Evolutionary conservation across 1,140 invertebrate species (phyloP).

Genomic region (Tribolium castaneum): DNA sequence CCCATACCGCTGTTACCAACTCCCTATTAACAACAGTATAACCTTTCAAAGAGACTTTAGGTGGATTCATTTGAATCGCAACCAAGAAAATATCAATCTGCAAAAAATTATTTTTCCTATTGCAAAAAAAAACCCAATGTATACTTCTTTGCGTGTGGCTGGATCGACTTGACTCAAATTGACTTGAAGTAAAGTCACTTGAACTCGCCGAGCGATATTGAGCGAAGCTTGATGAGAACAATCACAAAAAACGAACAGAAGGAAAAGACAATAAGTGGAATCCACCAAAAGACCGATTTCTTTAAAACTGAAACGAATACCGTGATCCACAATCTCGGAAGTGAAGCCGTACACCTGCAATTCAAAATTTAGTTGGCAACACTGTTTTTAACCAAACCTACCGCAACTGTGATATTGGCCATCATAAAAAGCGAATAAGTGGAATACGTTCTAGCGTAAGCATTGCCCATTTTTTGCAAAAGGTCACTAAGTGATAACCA

Average conservation of each 20-base stretch:
- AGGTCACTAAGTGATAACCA: conserved; percentile 72
- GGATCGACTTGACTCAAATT: conserved; percentile 67
- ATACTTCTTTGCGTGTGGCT: conserved; percentile 68
- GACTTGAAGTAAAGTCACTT: conserved; percentile 68
- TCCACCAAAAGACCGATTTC: conserved; percentile 72
- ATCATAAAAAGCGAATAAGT: conserved; percentile 72
- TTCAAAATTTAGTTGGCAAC: not conserved
- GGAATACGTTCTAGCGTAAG: conserved; percentile 72
- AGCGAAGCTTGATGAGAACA: conserved; percentile 71
- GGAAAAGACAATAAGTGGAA: conserved; percentile 68
- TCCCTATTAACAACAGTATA: conserved; percentile 71
- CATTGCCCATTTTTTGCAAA: conserved; percentile 70
- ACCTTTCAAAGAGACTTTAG: conserved; percentile 70
- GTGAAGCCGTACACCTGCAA: conserved; percentile 69
- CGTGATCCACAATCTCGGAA: conserved; percentile 72
- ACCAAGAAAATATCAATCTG: conserved; percentile 72
- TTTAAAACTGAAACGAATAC: conserved; percentile 71
- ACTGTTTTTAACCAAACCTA: conserved; percentile 47
- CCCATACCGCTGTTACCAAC: conserved; percentile 68
- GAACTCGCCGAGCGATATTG: conserved; percentile 67
- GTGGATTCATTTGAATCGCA: conserved; percentile 73
- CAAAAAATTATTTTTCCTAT: no score
- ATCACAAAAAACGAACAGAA: conserved; percentile 71
- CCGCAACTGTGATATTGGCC: conserved; percentile 61
- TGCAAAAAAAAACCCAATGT: not conserved